These are phyloP conservation scores for Cephus cinctus DNA, from an alignment of 1,140 invertebrate genomes.

Conservation along the genomic window DNA sequence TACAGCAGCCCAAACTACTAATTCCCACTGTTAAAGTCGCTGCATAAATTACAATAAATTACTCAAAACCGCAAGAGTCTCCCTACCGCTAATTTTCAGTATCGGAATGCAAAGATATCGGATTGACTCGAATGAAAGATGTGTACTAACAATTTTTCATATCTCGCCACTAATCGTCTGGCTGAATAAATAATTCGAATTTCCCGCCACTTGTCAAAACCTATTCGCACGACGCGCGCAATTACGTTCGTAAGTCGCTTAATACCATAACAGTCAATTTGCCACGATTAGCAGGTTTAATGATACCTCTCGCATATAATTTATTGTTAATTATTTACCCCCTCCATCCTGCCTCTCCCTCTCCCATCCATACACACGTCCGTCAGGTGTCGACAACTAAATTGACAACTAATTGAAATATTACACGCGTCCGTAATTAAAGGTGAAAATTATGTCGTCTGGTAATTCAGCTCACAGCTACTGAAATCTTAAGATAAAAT, in stretches of 20 bases:
- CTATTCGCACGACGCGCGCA: conserved; percentile 36
- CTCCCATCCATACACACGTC: conserved; percentile 18
- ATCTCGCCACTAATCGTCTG: no score
- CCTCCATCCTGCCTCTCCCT: conserved; percentile 5
- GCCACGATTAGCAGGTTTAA: conserved; percentile 44
- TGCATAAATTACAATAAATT: no score
- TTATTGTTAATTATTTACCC: conserved; percentile 54
- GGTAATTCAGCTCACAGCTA: no score
- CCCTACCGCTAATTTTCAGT: no score
- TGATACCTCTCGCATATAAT: conserved; percentile 45
- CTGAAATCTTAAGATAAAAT: no score
- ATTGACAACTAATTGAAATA: conserved; percentile 52
- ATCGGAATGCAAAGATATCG: no score
- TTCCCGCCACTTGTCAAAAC: no score
- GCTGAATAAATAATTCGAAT: not conserved
- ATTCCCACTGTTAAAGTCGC: no score
- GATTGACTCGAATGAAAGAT: no score
- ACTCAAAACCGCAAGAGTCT: no score
- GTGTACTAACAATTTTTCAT: no score
- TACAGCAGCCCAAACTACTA: no score
- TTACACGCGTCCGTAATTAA: conserved; percentile 35
- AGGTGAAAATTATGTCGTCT: conserved; percentile 32
- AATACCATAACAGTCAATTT: conserved; percentile 52
- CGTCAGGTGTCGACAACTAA: conserved; percentile 47
- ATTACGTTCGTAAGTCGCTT: conserved; percentile 40